Percentiles rank a stretch among this genome's conserved stretches.
phyloP scores from a whole-genome alignment of 2,888 invertebrate species.

The Atethmia centrago region DNA sequence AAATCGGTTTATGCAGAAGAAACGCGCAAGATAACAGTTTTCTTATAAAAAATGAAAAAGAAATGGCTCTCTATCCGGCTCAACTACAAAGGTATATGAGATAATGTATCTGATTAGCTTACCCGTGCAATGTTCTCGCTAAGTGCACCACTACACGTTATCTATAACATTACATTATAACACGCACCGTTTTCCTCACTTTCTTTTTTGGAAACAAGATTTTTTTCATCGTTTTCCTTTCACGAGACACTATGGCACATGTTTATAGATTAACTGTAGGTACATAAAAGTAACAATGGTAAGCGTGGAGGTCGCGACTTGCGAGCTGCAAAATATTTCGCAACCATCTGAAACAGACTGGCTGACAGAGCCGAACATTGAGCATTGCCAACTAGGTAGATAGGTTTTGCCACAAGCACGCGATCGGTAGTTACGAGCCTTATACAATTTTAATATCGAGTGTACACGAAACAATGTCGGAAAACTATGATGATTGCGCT shows the following conservation, averaged over 20 bases:
- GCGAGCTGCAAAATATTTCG: constrained; percentile 80
- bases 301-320: constrained; percentile 67
- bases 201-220: constrained; percentile 81
- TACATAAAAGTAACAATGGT: constrained; percentile 57
- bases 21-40: constrained; percentile 41
- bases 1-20: constrained; percentile 16
- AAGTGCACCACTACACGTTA: constrained; percentile 76
- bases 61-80: constrained; percentile 37
- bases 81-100: constrained; percentile 48
- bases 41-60: constrained; percentile 16
- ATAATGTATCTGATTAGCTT: constrained; percentile 69
- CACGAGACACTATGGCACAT: constrained; percentile 59
- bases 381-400: constrained; percentile 85
- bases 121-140: constrained; percentile 74
- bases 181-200: constrained; percentile 84
- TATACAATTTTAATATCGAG: constrained; percentile 75
- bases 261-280: constrained; percentile 44
- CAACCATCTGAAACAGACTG: constrained; percentile 84
- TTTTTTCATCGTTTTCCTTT: constrained; percentile 76
- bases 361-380: constrained; percentile 80
- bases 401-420: constrained; percentile 86
- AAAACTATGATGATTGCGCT: constrained; percentile 50
- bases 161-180: constrained; percentile 69
- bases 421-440: constrained; percentile 79
- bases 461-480: constrained; percentile 72